Base-by-base conservation (phyloP, 2,888 invertebrate genomes). In the Alloplasta piceator region DNA sequence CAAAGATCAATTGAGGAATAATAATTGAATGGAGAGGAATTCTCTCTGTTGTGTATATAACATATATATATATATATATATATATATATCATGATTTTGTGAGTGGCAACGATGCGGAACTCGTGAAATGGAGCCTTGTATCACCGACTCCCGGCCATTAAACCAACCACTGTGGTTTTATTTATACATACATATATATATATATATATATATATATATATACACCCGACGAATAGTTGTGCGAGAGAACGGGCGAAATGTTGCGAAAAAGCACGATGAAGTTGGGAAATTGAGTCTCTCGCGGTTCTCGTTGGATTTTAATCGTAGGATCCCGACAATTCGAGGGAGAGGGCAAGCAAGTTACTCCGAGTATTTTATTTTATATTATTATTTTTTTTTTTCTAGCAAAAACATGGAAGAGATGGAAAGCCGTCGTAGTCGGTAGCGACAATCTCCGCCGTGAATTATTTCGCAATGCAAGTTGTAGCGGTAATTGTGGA, bases 261-360 rank as follows among this genome's bases (percentile, higher is more conserved):
- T 81, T 81, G 81, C 81, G 81, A 73, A 81, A 81, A 78, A 68
- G 50, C 74, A 66, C 76, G 70, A 56, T 46, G 73, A 39, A 67
- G 81, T 81, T 78, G 70, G 61, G 81, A 81, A 81, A 78, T 60
- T 26, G 50, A 68, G 63, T 41, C 26, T 26, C 26, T 26, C 48
- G 63, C 56, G 55, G 67, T 70, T 46, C n/a, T 61, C 38, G 76
- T 78, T 71, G 70, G 63, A 73, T 81, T 63, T 78, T 78, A 81
- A 81, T 78, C 70, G 60, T 71, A 61, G 67, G 72, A 76, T 73
- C 50, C 56, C 70, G 63, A 16, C 16, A 9, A 39, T 14, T 12
- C n/a, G 64, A n/a, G 50, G 67, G 70, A 12, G 52, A 52, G 52
- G 12, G 12, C 14, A 52, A 50, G 75, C 64, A 64, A 60, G 60